Conservation (phyloP, 1,140 invertebrate species). For the Drosophila orosa region DNA sequence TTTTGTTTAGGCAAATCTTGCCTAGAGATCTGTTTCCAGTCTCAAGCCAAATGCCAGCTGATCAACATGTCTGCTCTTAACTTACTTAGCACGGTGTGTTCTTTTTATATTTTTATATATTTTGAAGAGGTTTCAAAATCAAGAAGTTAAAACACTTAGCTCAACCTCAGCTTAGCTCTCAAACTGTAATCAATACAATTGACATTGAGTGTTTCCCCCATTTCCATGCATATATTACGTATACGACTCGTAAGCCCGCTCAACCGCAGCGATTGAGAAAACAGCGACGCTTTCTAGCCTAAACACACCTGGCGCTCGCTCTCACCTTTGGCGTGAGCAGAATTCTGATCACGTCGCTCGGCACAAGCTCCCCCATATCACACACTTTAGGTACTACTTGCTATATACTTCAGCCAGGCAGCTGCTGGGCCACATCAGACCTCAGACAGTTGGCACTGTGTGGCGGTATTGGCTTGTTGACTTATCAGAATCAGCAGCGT, state of each 20-base stretch:
- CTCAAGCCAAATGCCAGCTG: neutral
- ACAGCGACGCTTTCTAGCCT: slow-evolving; percentile 37
- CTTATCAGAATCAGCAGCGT: slow-evolving; percentile 54
- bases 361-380: slow-evolving; percentile 58
- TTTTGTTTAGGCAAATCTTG: neutral
- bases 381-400: slow-evolving; percentile 24
- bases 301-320: slow-evolving; percentile 27
- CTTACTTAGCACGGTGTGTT: neutral
- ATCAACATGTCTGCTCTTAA: neutral
- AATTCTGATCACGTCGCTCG: slow-evolving; percentile 56
- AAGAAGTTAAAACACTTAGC: neutral
- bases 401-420: slow-evolving; percentile 30
- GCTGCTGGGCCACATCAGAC: slow-evolving; percentile 55
- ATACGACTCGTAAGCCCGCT: slow-evolving; percentile 20
- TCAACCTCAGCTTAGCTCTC: neutral
- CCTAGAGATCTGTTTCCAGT: neutral
- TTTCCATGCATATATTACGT: slow-evolving; percentile 19
- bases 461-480: slow-evolving; percentile 65
- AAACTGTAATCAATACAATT: slow-evolving; percentile 44
- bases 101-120: neutral
- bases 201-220: slow-evolving; percentile 26
- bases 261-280: slow-evolving; percentile 44
- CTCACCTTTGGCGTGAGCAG: slow-evolving; percentile 50
- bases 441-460: slow-evolving; percentile 62
- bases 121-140: neutral